Percentiles rank a stretch among this genome's conserved stretches.
These are phyloP conservation scores for Globia sparganii DNA, from an alignment of 2,888 invertebrate species.

Conservation along the genomic window DNA sequence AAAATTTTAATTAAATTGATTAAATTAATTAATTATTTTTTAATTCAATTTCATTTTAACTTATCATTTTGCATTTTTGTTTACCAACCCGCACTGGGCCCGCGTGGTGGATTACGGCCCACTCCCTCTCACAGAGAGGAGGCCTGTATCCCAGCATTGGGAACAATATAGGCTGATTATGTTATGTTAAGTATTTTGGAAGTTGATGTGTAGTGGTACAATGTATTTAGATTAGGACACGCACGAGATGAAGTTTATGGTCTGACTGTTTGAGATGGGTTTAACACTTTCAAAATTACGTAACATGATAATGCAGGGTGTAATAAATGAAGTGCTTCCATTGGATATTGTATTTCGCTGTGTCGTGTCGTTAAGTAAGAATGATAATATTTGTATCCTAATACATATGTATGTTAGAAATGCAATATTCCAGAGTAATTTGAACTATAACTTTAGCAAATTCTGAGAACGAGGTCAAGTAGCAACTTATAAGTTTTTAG, in stretches of 20 bases:
- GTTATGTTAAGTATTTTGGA: background rate
- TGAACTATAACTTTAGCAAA: background rate
- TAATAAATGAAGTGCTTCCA: slow-evolving; percentile 9
- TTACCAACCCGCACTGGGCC: too few species aligned
- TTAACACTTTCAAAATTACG: slow-evolving; percentile 23
- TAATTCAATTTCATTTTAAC: too few species aligned
- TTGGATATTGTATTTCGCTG: slow-evolving; percentile 10
- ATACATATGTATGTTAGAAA: background rate
- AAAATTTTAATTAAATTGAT: too few species aligned
- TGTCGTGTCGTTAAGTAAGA: background rate
- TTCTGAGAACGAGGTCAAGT: background rate
- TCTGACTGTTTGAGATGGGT: slow-evolving; percentile 31
- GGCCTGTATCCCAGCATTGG: too few species aligned
- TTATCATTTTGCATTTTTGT: too few species aligned
- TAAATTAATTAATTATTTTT: too few species aligned
- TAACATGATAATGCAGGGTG: slow-evolving; percentile 3
- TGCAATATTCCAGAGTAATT: background rate
- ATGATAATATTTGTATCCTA: background rate
- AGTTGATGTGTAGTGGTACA: slow-evolving; percentile 5
- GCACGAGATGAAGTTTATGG: slow-evolving; percentile 38
- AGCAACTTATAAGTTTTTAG: background rate
- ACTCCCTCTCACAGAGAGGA: too few species aligned
- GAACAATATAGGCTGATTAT: too few species aligned
- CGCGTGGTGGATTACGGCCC: too few species aligned
- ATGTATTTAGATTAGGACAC: slow-evolving; percentile 36